A percentile compares a stretch with the other conserved stretches of the same genome.
phyloP scores from a whole-genome alignment of 2,888 invertebrate species.

The Epistrophella euchroma region DNA sequence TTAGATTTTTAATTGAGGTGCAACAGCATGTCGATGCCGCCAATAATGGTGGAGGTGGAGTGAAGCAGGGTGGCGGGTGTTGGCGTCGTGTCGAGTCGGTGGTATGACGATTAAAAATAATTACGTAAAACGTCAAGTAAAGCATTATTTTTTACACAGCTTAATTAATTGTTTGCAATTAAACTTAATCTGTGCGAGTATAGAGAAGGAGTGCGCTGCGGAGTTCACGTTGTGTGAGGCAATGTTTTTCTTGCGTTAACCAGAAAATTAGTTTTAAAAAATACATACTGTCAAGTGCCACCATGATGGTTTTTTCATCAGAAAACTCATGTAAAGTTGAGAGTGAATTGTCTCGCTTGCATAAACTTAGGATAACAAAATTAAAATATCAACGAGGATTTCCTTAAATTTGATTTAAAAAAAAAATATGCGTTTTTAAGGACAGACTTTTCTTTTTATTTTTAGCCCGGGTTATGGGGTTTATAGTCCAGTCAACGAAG shows the following conservation, averaged over 20 bases:
- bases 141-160: conserved; percentile 51
- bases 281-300: conserved; percentile 12
- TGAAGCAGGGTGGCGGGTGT: background rate
- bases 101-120: conserved; percentile 71
- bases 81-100: conserved; percentile 16
- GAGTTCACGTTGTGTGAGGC: conserved; percentile 35
- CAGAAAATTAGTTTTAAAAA: background rate
- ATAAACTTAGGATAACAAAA: background rate
- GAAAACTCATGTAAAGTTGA: conserved; percentile 4
- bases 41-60: background rate
- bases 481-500: background rate
- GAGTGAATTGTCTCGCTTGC: conserved; percentile 8
- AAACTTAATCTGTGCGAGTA: conserved; percentile 46
- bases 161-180: conserved; percentile 72
- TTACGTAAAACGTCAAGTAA: conserved; percentile 61
- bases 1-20: conserved; percentile 59
- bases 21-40: background rate
- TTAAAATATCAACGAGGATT: background rate
- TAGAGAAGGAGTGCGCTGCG: conserved; percentile 21
- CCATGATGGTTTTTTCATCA: background rate
- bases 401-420: background rate
- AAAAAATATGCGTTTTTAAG: background rate
- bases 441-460: background rate
- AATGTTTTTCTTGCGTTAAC: conserved; percentile 34
- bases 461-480: background rate